A percentile compares a stretch with the other conserved stretches of the same genome.
phyloP scores from a whole-genome alignment of 2,113 vertebrate species.

The Osmerus eperlanus region DNA sequence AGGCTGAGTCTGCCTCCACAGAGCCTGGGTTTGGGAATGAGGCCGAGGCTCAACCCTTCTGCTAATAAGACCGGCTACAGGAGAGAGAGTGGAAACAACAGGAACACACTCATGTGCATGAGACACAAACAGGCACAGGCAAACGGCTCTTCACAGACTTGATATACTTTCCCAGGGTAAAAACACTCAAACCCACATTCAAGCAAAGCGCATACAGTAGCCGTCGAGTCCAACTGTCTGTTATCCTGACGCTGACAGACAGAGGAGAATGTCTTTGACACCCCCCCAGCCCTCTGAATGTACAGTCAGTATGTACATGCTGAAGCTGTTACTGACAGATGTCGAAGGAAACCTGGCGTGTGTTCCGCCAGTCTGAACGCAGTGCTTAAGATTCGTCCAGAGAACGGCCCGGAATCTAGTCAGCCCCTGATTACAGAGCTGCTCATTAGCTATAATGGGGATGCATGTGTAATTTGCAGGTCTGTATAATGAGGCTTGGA shows the following conservation, averaged over 20 bases:
- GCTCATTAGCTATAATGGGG: slow-evolving; percentile 66
- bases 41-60: slow-evolving; percentile 20
- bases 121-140: too few species aligned
- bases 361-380: slow-evolving; percentile 35
- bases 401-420: slow-evolving; percentile 14
- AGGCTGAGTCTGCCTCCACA: slow-evolving; percentile 42
- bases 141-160: too few species aligned
- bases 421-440: slow-evolving; percentile 49
- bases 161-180: too few species aligned
- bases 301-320: slow-evolving; percentile 16
- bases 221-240: slow-evolving; percentile 37
- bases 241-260: slow-evolving; percentile 44
- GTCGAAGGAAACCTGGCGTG: slow-evolving; percentile 34
- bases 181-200: neutral
- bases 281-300: neutral
- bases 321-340: slow-evolving; percentile 47
- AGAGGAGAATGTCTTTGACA: neutral
- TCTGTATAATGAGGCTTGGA: slow-evolving; percentile 59
- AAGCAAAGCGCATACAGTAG: slow-evolving; percentile 16
- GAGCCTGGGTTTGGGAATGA: slow-evolving; percentile 39
- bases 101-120: too few species aligned
- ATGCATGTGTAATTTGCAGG: slow-evolving; percentile 56
- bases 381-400: slow-evolving; percentile 16
- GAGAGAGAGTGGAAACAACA: slow-evolving; percentile 16
- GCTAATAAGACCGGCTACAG: slow-evolving; percentile 52